Conservation (phyloP, 37 sponge, comb jelly and placozoan genomes). For the Eunapius fragilis region DNA sequence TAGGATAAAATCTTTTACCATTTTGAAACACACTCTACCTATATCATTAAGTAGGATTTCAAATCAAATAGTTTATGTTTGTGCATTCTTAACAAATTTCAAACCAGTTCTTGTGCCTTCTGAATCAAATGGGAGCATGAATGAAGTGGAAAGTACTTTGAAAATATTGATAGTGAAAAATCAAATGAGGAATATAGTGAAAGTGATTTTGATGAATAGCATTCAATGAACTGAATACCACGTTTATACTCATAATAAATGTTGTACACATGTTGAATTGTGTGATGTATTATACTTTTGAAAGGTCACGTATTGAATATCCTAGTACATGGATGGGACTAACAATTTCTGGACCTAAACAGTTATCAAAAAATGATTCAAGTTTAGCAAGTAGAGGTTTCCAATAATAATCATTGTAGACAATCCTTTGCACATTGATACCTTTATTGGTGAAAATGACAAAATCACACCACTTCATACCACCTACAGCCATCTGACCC, state of each 20-base stretch:
- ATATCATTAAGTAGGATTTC: conserved; percentile 19
- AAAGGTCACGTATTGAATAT: too few relatives aligned
- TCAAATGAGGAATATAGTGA: background rate
- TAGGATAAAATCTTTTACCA: conserved; percentile 56
- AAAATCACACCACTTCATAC: conserved; percentile 54
- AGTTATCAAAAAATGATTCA: conserved; percentile 28
- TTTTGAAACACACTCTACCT: conserved; percentile 51
- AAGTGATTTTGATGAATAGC: background rate
- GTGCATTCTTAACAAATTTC: conserved; percentile 57
- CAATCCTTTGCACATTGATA: conserved; percentile 41
- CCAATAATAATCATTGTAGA: conserved; percentile 24
- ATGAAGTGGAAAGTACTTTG: conserved; percentile 1
- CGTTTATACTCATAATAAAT: background rate
- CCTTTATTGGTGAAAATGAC: conserved; percentile 39
- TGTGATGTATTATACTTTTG: conserved; percentile 26
- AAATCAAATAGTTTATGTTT: conserved; percentile 51
- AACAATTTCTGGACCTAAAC: conserved; percentile 40
- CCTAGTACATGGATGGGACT: background rate
- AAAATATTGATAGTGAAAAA: background rate
- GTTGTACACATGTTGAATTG: too few relatives aligned
- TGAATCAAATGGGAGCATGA: background rate
- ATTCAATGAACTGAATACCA: conserved; percentile 4
- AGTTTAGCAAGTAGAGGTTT: conserved; percentile 13
- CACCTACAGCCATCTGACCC: conserved; percentile 45
- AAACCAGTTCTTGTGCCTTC: conserved; percentile 24